A percentile compares a stretch with the other conserved stretches of the same genome.
phyloP scores from a whole-genome alignment of 2,888 invertebrate genomes.

The Sarcophaga subvicina region DNA sequence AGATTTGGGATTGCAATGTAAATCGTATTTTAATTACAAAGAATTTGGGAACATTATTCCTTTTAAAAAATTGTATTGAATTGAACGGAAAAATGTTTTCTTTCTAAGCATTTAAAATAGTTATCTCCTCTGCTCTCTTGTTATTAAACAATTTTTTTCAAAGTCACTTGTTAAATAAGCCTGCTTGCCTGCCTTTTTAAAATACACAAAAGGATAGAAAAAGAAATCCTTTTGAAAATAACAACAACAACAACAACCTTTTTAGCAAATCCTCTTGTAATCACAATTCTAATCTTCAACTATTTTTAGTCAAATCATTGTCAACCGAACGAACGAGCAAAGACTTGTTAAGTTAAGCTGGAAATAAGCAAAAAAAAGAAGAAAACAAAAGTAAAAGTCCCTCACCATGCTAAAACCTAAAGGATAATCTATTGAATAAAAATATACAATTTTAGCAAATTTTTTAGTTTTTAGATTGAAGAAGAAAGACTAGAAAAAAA shows the following conservation, averaged over 20 bases:
- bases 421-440: constrained; percentile 39
- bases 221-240: not conserved
- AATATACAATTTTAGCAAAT: constrained; percentile 25
- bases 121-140: not conserved
- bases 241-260: not conserved
- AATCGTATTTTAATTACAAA: too few relatives aligned
- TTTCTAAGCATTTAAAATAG: not conserved
- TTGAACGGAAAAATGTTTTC: too few relatives aligned
- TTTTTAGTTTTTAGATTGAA: not conserved
- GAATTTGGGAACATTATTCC: too few relatives aligned
- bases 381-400: not conserved
- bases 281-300: constrained; percentile 64
- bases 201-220: not conserved
- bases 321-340: constrained; percentile 34
- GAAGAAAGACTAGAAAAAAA: not conserved
- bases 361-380: constrained; percentile 18
- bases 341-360: constrained; percentile 31
- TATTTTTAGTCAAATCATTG: constrained; percentile 64
- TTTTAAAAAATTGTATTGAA: too few relatives aligned
- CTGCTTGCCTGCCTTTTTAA: constrained; percentile 14
- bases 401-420: constrained; percentile 9
- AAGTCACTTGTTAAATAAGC: constrained; percentile 40
- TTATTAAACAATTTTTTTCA: not conserved
- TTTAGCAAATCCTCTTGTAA: constrained; percentile 54
- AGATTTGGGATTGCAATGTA: too few relatives aligned